phyloP scores from a whole-genome alignment of 2,113 vertebrate genomes.

The Bos taurus region DNA sequence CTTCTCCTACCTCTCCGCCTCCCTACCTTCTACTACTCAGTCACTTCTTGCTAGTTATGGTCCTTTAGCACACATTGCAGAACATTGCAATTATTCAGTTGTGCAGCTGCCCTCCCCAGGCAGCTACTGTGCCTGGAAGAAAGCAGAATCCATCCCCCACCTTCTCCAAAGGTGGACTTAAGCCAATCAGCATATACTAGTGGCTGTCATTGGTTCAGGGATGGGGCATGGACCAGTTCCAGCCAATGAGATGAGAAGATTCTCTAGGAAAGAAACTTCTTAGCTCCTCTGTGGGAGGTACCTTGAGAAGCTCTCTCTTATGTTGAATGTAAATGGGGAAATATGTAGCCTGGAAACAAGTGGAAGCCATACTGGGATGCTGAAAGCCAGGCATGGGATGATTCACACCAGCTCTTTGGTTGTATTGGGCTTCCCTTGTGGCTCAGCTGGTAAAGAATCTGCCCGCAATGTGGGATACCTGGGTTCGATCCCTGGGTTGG shows the following conservation, averaged over 20 bases:
- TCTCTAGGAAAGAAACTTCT: background rate
- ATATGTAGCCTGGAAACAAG: background rate
- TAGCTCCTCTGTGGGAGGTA: background rate
- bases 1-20: background rate
- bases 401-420: background rate
- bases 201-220: background rate
- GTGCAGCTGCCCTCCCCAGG: background rate
- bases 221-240: background rate
- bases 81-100: rapidly evolving
- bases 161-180: background rate
- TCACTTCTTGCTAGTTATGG: background rate
- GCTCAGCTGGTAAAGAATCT: background rate
- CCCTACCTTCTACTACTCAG: background rate
- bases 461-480: background rate
- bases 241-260: background rate
- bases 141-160: background rate
- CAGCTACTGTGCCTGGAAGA: background rate
- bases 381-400: background rate
- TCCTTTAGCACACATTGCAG: background rate
- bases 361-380: background rate
- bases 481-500: background rate
- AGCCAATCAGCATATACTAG: background rate
- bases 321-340: background rate
- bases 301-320: background rate
- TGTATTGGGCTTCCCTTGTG: background rate